phyloP scores from a whole-genome alignment of 2,888 invertebrate species.

The Noctua janthe region DNA sequence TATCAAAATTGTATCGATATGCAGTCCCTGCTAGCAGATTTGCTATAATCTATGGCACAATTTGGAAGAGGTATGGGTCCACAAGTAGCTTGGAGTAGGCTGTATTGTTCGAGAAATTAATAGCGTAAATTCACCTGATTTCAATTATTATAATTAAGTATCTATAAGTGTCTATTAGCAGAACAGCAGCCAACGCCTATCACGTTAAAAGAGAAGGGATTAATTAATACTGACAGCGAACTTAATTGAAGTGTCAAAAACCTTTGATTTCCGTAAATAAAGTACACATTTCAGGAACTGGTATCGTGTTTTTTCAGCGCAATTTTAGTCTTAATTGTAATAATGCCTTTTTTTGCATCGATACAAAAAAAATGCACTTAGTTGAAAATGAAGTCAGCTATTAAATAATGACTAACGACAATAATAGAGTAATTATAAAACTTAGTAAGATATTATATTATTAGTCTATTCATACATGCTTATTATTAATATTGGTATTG shows the following conservation, averaged over 20 bases:
- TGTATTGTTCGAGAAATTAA: neutral
- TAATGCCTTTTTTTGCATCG: slow-evolving; percentile 22
- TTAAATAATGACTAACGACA: slow-evolving; percentile 36
- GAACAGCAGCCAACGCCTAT: slow-evolving; percentile 7
- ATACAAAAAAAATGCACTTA: slow-evolving; percentile 24
- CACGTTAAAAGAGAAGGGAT: slow-evolving; percentile 46
- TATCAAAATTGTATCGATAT: no score
- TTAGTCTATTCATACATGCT: slow-evolving; percentile 13
- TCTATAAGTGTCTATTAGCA: neutral
- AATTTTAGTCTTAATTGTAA: slow-evolving; percentile 22
- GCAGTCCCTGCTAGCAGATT: no score
- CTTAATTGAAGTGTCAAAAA: slow-evolving; percentile 52
- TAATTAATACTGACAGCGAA: slow-evolving; percentile 51
- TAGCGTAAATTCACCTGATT: neutral
- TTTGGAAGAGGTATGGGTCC: neutral
- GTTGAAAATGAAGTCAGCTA: slow-evolving; percentile 33
- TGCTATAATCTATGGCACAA: no score
- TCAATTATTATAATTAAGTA: neutral
- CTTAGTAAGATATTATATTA: slow-evolving; percentile 10
- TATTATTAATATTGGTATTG: slow-evolving; percentile 31
- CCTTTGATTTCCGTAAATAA: slow-evolving; percentile 53
- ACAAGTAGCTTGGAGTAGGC: neutral
- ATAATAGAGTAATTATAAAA: slow-evolving; percentile 39
- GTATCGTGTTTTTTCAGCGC: slow-evolving; percentile 1
- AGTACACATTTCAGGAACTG: slow-evolving; percentile 52